Evolutionary conservation across 2,797 vertebrate genomes (phyloP).

Genomic region (Tapera naevia): DNA sequence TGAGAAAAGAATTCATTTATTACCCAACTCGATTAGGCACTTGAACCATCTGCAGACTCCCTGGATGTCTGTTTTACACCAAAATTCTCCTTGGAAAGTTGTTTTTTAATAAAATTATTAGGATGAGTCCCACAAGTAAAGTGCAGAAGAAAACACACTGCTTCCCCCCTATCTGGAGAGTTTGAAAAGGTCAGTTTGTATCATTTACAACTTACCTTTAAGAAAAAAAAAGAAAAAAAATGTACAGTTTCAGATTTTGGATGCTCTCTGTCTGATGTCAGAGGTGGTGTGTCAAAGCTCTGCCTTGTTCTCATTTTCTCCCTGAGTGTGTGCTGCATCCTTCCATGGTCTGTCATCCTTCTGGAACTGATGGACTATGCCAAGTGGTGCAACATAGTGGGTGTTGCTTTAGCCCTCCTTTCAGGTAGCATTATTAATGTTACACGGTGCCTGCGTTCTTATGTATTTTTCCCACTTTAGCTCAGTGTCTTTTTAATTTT

Average conservation of each 20-base stretch:
- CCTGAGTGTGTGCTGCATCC: background rate
- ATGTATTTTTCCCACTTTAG: background rate
- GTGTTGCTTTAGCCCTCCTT: background rate
- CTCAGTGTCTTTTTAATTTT: background rate
- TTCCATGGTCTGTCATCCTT: background rate
- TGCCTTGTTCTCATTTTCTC: background rate
- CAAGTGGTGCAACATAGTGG: background rate
- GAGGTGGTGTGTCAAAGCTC: background rate
- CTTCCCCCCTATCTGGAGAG: background rate
- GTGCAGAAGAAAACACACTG: background rate
- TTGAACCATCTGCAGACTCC: background rate
- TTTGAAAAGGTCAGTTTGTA: background rate
- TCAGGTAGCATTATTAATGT: background rate
- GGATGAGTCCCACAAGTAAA: too few species aligned
- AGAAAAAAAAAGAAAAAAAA: background rate
- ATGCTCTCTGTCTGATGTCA: background rate
- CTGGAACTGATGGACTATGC: background rate
- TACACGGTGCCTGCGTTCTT: background rate
- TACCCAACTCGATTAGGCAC: slow-evolving; percentile 22
- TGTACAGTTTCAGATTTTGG: background rate
- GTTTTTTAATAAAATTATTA: background rate
- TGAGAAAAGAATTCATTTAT: background rate
- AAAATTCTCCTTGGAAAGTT: background rate
- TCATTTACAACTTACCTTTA: background rate
- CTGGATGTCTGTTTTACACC: background rate